phyloP scores from a whole-genome alignment of 2,888 invertebrate species.

The Glaucopsyche alexis region DNA sequence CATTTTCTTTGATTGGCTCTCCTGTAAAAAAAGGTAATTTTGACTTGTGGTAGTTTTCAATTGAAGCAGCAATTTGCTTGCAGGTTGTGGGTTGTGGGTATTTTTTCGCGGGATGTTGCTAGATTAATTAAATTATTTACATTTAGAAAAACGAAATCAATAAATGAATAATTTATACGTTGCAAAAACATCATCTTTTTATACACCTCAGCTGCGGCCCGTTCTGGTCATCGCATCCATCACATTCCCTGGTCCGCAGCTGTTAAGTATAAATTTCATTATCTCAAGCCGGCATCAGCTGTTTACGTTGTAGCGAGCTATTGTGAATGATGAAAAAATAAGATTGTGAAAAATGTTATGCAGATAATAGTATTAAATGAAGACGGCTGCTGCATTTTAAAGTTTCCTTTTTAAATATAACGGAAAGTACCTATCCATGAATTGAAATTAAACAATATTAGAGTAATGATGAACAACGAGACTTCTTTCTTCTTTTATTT shows the following conservation, averaged over 20 bases:
- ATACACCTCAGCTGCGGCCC: conserved; percentile 1
- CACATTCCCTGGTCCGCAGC: conserved; percentile 36
- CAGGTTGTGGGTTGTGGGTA: no score
- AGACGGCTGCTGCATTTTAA: not conserved
- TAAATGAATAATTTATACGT: not conserved
- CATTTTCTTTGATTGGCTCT: no score
- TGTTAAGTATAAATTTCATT: conserved; percentile 48
- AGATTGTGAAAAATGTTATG: not conserved
- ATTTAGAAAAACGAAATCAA: no score
- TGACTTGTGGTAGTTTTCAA: no score
- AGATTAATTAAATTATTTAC: no score
- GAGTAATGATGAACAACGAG: no score
- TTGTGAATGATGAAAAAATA: conserved; percentile 24
- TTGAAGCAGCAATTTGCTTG: no score
- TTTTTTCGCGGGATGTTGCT: no score
- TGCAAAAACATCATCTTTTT: not conserved
- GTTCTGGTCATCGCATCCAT: conserved; percentile 1
- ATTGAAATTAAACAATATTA: not conserved
- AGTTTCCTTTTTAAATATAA: not conserved
- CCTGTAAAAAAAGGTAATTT: no score
- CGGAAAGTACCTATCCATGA: not conserved
- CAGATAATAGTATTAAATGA: not conserved
- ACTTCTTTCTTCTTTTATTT: no score
- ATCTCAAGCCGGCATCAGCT: conserved; percentile 46
- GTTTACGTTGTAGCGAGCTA: conserved; percentile 33